Percentiles rank a stretch among this genome's conserved stretches.
Conservation (phyloP, 2,888 invertebrate species). For the Malthinus flaveolus region DNA sequence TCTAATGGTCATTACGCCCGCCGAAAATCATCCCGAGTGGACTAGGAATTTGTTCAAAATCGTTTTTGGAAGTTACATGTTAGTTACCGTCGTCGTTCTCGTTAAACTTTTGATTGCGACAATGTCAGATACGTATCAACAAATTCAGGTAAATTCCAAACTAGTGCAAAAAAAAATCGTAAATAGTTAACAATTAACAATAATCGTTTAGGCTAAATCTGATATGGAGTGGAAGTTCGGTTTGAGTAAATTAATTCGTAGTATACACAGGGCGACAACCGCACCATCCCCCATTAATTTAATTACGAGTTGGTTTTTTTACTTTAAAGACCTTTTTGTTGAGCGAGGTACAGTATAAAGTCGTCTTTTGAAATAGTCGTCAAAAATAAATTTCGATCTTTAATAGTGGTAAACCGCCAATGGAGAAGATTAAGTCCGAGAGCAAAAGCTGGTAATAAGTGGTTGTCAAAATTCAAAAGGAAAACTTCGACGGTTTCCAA, state of each 20-base stretch:
- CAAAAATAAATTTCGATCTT: background rate
- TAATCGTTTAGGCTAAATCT: slow-evolving; percentile 82
- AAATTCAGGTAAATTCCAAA: slow-evolving; percentile 86
- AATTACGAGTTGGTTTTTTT: slow-evolving; percentile 90
- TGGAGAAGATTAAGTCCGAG: background rate
- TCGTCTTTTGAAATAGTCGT: background rate
- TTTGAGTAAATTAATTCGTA: slow-evolving; percentile 94
- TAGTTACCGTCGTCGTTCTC: slow-evolving; percentile 96
- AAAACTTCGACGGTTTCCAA: background rate
- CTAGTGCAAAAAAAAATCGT: background rate
- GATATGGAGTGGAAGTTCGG: slow-evolving; percentile 99
- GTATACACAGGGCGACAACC: slow-evolving; percentile 97
- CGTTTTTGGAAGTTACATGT: slow-evolving; percentile 95
- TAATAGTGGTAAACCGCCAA: background rate
- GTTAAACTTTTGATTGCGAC: slow-evolving; percentile 99
- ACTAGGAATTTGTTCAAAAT: slow-evolving; percentile 85
- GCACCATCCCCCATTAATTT: slow-evolving; percentile 99
- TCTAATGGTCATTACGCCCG: slow-evolving; percentile 55
- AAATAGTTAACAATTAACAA: no score
- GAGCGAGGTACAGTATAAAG: slow-evolving; percentile 50
- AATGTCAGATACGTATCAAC: slow-evolving; percentile 99
- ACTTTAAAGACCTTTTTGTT: slow-evolving; percentile 78
- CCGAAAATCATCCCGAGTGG: slow-evolving; percentile 72
- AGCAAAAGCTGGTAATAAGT: background rate
- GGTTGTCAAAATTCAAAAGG: background rate